Base-by-base conservation (phyloP, 2,888 invertebrate species). In the Stegana nigrithorax region DNA sequence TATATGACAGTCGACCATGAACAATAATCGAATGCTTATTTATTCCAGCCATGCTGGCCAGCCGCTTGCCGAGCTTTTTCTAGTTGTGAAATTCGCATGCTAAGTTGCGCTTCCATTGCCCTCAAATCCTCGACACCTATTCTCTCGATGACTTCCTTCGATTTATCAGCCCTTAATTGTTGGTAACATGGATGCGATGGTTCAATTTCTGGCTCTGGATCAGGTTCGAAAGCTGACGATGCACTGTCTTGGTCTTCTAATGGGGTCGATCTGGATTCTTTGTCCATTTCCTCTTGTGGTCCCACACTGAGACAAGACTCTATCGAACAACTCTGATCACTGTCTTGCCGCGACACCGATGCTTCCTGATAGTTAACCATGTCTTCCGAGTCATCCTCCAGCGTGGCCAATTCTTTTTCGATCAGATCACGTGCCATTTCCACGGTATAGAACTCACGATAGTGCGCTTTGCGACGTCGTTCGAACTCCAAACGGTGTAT, bases 371-470 rank as follows among this genome's bases (percentile, higher is more conserved):
- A n/a, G n/a, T n/a, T n/a, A n/a, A n/a, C n/a, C n/a, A n/a, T n/a
- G n/a, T 55, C 53, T 12, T 55, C 53, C 1, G 53, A 21, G 21
- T 55, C 32, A 12, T 55, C 53, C 53, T 55, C 53, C 53, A 55
- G 32, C 1, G 32, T 23, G 10, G n/a, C 53, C 36, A 19, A 36
- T 32, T 55, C 53, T 4, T 36, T 12, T 70, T 93, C 91, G 87
- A 97, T 90, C 66, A 97, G 88, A 84, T 97, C 93, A 73, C 96
- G 89, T 12, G 97, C 97, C 79, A 97, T 85, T 83, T 95, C 93
- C 10, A 98, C 92, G 0, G 97, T 97, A 84, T 95, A 91, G 86
- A 93, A 98, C 86, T 99, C 99, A 86, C 97, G 97, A 86, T 99
- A 98, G 82, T 99, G 99, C 73, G 93, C 91, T 88, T 96, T 97